Percentiles rank a stretch among this genome's conserved stretches.
Evolutionary conservation across 2,797 vertebrate species (phyloP).

Genomic region (Amblyraja radiata): DNA sequence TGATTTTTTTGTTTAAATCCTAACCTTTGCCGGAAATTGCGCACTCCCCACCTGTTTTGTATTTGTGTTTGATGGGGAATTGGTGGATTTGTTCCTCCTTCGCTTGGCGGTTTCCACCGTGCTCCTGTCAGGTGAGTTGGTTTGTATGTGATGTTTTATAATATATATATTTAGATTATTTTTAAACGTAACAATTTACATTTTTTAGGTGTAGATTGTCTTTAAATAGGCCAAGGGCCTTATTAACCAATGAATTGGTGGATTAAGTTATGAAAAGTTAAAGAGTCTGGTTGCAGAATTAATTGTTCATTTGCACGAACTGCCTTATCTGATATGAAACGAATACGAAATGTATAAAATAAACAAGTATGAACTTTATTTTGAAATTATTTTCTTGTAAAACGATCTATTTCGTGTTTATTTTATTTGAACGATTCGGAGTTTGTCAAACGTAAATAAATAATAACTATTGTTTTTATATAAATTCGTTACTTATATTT

Average conservation of each 20-base stretch:
- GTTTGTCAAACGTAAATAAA: neutral
- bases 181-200: neutral
- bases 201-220: neutral
- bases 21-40: slow-evolving; percentile 48
- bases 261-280: neutral
- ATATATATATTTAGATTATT: neutral
- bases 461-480: neutral
- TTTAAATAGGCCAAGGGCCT: neutral
- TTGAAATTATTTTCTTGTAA: neutral
- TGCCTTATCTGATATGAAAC: neutral
- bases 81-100: slow-evolving; percentile 44
- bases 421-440: neutral
- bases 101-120: neutral
- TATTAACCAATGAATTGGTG: neutral
- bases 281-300: neutral
- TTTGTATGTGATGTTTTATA: neutral
- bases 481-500: neutral
- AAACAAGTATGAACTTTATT: neutral
- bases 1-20: neutral
- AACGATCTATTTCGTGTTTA: too few relatives aligned
- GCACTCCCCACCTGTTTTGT: slow-evolving; percentile 46
- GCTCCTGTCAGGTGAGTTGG: neutral
- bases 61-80: slow-evolving; percentile 56
- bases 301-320: neutral
- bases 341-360: neutral